These are phyloP conservation scores for Bombus haemorrhoidalis DNA, from an alignment of 1,140 invertebrate genomes.

Conservation along the genomic window DNA sequence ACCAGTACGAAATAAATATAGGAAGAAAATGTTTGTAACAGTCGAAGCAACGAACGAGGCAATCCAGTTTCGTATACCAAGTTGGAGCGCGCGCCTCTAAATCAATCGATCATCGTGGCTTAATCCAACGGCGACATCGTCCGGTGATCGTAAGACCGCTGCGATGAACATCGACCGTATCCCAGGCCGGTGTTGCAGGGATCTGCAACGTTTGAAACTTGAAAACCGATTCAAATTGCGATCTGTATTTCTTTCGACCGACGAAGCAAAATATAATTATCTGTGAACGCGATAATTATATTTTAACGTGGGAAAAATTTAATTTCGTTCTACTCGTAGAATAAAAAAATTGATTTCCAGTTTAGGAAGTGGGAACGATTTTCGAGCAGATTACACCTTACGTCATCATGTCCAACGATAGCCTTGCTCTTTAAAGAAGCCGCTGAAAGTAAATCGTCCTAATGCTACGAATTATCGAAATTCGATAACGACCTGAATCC, in stretches of 20 bases:
- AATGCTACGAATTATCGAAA: slow-evolving; percentile 53
- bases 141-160: slow-evolving; percentile 43
- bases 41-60: not conserved
- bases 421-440: slow-evolving; percentile 30
- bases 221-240: not conserved
- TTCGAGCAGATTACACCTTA: not conserved
- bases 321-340: not conserved
- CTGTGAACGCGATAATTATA: not conserved
- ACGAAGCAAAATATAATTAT: not conserved
- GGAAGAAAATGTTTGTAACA: not conserved
- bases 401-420: not conserved
- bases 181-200: slow-evolving; percentile 52
- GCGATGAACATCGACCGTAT: slow-evolving; percentile 29
- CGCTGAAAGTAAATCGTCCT: slow-evolving; percentile 29
- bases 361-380: not conserved
- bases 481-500: slow-evolving; percentile 55
- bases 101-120: slow-evolving; percentile 21
- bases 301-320: too few species aligned
- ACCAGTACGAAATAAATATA: too few species aligned
- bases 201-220: slow-evolving; percentile 27
- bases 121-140: slow-evolving; percentile 63
- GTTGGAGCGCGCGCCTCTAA: not conserved
- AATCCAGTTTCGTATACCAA: not conserved
- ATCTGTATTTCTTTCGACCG: not conserved
- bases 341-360: not conserved